Evolutionary conservation across 2,888 invertebrate genomes (phyloP).

Genomic region (Caenorhabditis sulstoni): DNA sequence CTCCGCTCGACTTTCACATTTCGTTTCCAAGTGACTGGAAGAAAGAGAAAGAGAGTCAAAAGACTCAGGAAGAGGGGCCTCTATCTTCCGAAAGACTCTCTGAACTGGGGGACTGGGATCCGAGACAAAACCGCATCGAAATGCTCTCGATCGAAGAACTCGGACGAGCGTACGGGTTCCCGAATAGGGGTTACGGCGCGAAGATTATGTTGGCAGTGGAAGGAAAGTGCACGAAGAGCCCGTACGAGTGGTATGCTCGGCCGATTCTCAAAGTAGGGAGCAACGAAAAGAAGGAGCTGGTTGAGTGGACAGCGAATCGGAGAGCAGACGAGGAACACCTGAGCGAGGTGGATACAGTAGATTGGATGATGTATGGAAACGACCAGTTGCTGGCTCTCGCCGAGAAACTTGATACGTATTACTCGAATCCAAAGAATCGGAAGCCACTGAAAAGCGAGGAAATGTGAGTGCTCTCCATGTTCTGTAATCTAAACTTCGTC

Average conservation of each 20-base stretch:
- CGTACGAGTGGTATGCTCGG: conserved; percentile 65
- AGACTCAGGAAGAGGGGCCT: background rate
- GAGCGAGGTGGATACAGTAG: conserved; percentile 25
- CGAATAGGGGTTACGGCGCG: no score
- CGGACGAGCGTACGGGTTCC: background rate
- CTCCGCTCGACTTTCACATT: conserved; percentile 13
- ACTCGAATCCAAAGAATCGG: conserved; percentile 58
- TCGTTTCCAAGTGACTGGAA: conserved; percentile 42
- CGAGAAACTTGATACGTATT: conserved; percentile 59
- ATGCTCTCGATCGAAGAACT: conserved; percentile 29
- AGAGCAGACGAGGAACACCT: background rate
- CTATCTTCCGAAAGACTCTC: background rate
- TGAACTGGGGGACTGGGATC: conserved; percentile 46
- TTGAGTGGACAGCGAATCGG: no score
- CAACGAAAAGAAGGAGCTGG: background rate
- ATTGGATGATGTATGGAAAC: conserved; percentile 61
- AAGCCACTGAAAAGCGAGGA: conserved; percentile 36
- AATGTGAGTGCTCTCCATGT: conserved; percentile 36
- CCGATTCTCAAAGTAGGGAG: conserved; percentile 48
- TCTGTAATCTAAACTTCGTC: background rate
- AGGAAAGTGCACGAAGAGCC: conserved; percentile 59
- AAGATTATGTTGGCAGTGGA: conserved; percentile 57
- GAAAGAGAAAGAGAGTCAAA: background rate
- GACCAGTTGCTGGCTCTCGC: conserved; percentile 45
- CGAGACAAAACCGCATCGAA: conserved; percentile 20